Base-by-base conservation (phyloP, 92 coral and sea anemone species). In the Plumapathes pennacea region DNA sequence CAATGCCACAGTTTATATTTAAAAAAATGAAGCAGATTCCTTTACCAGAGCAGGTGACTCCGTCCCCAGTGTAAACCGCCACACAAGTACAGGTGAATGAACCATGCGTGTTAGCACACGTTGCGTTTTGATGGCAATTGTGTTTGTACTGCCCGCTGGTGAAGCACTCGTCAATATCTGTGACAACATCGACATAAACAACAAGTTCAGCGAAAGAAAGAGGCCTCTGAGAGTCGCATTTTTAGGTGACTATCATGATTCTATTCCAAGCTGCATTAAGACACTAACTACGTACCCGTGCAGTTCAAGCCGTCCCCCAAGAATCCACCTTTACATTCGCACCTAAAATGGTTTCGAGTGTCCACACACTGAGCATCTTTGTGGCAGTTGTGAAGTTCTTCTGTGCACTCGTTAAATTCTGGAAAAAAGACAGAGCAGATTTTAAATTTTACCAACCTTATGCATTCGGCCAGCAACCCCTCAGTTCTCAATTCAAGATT, bases 61-160 rank as follows among this genome's bases (percentile, higher is more conserved):
- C 90, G 52, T 87, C 85, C 24, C 95, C 95, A n/a, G 95, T 87
- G 82, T 87, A 87, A 1, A 87, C 95, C 3, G 78, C 24, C 14
- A 83, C 66, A 20, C 95, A 87, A 4, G 86, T 77, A 32, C 95
- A 87, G 13, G 1, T 26, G 15, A 77, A 77, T 15, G 84, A 77
- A 41, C 95, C 95, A 37, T 72, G 80, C 0, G 89, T 87, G 46
- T 87, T 87, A 12, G 76, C 45, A 52, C 95, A 87, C 17, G 80
- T 77, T 4, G 95, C 89, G 33, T 87, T 87, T 10, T 31, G 73
- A 69, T 87, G 95, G 30, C 95, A 87, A 68, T 87, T 87, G 25
- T 87, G 83, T 14, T 36, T 76, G 54, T 77, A 46, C 44, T 54
- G 50, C 19, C 66, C 60, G 41, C 26, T 48, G 7, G 83, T 66